phyloP scores from a whole-genome alignment of 1,140 invertebrate species.

The Brachionus angularis region DNA sequence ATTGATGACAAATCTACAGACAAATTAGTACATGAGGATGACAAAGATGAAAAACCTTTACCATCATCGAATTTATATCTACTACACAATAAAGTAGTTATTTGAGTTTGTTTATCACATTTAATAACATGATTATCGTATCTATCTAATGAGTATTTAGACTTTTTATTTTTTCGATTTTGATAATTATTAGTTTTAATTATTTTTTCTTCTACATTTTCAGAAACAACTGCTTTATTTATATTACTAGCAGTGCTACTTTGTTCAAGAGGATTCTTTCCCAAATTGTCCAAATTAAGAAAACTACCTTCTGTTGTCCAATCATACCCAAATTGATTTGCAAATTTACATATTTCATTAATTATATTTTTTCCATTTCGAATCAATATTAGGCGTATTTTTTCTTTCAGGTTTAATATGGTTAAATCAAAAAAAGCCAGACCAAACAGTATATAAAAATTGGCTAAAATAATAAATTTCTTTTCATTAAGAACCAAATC shows the following conservation, averaged over 20 bases:
- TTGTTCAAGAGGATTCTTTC: neutral
- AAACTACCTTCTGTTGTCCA: neutral
- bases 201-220: neutral
- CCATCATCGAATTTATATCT: neutral
- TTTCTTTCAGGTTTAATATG: constrained; percentile 17
- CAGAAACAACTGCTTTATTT: neutral
- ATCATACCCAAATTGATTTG: constrained; percentile 25
- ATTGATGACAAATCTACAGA: too few relatives aligned
- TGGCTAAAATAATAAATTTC: neutral
- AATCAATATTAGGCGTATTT: neutral
- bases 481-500: neutral
- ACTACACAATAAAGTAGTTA: constrained; percentile 13
- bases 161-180: constrained; percentile 21
- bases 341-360: constrained; percentile 9
- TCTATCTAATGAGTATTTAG: neutral
- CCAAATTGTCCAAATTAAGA: neutral
- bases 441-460: constrained; percentile 4
- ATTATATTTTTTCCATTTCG: constrained; percentile 8
- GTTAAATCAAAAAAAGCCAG: constrained; percentile 30
- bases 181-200: neutral
- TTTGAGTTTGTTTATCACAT: constrained; percentile 40
- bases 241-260: neutral
- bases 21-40: constrained; percentile 28
- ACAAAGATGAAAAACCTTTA: neutral
- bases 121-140: constrained; percentile 16